Base-by-base conservation (phyloP, 2,797 vertebrate genomes). In the Phrynocephalus guinanensis region DNA sequence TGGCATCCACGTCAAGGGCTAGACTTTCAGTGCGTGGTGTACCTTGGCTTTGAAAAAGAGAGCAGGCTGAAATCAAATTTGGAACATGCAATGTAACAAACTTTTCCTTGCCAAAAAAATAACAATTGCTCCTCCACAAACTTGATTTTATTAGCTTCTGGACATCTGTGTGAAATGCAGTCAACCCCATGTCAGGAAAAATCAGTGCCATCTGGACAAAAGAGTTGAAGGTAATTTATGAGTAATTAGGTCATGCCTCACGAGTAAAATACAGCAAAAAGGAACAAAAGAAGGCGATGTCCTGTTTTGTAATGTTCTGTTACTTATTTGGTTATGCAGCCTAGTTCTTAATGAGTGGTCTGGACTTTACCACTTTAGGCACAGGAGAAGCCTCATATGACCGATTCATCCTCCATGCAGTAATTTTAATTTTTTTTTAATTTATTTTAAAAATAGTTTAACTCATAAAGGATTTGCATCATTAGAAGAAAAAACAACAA, bases 61-160 rank as follows among this genome's bases (percentile, higher is more conserved):
- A 71, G 79, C 16, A 68, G 63, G 86, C 63, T 50, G 76, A 87
- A 66, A 77, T 87, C 4, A 5, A 0, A 1, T 16, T n/a, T 15
- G 28, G 33, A 83, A 0, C 44, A 15, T 86, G 86, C 9, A 5
- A 44, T 77, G 72, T n/a, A 63, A 2, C 4, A 83, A 26, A 0
- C 0, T 24, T 81, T 82, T 79, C n/a, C 60, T 79, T 92, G 84
- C 52, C 86, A 73, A 68, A 87, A 83, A 88, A 89, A 68, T 71
- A 60, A 33, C 0, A 0, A 88, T 83, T 79, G 44, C 66, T 92
- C 82, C 72, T 91, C 76, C 48, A 82, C 56, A 30, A 78, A 68
- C n/a, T 90, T n/a, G n/a, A 2, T 72, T 86, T 86, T 92, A 71
- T 87, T 90, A 89, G 72, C 33, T 91, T 56, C 60, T 72, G 79